These are phyloP conservation scores for Nycteola revayana DNA, from an alignment of 2,888 invertebrate genomes.

Conservation along the genomic window DNA sequence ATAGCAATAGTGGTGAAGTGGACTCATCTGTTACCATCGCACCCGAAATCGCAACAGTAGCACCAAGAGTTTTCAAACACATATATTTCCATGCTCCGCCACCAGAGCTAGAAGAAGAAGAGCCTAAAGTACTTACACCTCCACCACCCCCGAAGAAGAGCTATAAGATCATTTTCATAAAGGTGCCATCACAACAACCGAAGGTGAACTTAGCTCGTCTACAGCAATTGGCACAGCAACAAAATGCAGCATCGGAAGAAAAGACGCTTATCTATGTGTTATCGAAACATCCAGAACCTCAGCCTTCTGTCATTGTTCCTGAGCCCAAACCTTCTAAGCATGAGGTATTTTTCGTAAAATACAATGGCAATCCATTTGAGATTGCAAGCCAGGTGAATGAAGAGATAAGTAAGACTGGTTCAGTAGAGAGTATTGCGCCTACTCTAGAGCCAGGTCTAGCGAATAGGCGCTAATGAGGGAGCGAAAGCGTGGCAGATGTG, in stretches of 20 bases:
- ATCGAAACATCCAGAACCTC: constrained; percentile 86
- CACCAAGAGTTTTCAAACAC: constrained; percentile 84
- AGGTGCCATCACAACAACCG: constrained; percentile 84
- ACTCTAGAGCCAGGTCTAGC: constrained; percentile 30
- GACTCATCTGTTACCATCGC: no score
- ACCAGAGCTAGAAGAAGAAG: constrained; percentile 83
- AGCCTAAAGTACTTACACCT: constrained; percentile 70
- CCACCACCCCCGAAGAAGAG: constrained; percentile 82
- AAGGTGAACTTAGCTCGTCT: constrained; percentile 44
- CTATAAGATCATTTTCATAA: constrained; percentile 90
- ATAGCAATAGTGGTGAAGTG: no score
- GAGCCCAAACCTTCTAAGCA: constrained; percentile 70
- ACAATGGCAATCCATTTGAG: constrained; percentile 35
- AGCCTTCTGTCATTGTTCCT: constrained; percentile 46
- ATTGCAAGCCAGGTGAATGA: constrained; percentile 26
- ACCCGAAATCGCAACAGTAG: constrained; percentile 10
- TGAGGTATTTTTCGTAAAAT: constrained; percentile 89
- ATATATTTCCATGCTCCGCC: constrained; percentile 90
- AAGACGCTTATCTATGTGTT: constrained; percentile 89
- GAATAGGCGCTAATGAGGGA: constrained; percentile 23
- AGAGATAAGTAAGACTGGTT: constrained; percentile 19
- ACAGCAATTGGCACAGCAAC: constrained; percentile 80
- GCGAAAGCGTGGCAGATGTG: no score
- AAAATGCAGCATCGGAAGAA: constrained; percentile 83
- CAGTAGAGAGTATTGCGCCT: constrained; percentile 21